Base-by-base conservation (phyloP, 2,888 invertebrate genomes). In the Notodromas monacha region DNA sequence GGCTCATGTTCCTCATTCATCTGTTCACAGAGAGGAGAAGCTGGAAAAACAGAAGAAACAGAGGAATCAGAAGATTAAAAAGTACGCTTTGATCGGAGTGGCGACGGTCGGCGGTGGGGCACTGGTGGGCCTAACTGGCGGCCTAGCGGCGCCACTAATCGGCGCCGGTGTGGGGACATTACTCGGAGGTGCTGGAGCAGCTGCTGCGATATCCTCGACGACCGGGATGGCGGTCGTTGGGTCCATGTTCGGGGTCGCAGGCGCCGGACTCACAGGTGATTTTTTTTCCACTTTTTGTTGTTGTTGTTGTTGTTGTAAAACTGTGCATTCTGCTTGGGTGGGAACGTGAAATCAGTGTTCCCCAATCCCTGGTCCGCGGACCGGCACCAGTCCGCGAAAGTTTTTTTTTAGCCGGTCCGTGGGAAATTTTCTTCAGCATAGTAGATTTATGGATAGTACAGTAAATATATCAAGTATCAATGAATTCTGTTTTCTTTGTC, bases 21-120 rank as follows among this genome's bases (percentile, higher is more conserved):
- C n/a, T n/a, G n/a, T n/a, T 21, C n/a, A 8, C 21, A 21, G 21
- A n/a, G 21, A 21, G 21, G 21, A 21, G 21, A 21, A 21, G 21
- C 6, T 8, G 21, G 6, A 8, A n/a, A n/a, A 21, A 8, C 8
- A 6, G n/a, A 21, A 21, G 21, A 21, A 21, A n/a, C n/a, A 8
- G 21, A 6, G n/a, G n/a, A 21, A n/a, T 6, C 21, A 55, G 32
- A 62, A 60, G 42, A 49, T 57, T 12, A 63, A 62, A 42, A 48
- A 63, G 26, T 60, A 57, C 41, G 56, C 60, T 28, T 45, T 61
- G 38, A 60, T 65, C 33, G 61, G 63, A n/a, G 46, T 61, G 26
- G 62, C 63, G 3, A 58, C 61, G 8, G 47, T 63, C 26, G 59
- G 61, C 8, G 64, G 64, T 3, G 65, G 64, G 26, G 58, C 61